Evolutionary conservation across 1,140 invertebrate genomes (phyloP).

Genomic region (Bombus vancouverensis): DNA sequence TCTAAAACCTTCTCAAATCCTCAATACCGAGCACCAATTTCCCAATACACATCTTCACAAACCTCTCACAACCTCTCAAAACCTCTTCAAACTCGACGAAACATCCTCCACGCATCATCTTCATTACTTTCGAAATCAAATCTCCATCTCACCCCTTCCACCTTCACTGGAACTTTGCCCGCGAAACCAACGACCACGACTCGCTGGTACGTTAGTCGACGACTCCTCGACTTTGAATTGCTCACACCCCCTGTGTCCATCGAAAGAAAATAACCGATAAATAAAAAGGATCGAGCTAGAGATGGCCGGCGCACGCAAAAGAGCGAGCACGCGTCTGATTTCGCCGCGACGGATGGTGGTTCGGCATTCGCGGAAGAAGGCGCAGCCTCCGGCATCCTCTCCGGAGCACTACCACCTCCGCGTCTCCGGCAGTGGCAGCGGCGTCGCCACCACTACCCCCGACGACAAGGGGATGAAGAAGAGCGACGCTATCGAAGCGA

Average conservation of each 20-base stretch:
- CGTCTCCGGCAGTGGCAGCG: constrained; percentile 31
- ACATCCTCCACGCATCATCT: background rate
- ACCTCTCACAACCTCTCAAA: background rate
- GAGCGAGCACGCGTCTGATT: constrained; percentile 16
- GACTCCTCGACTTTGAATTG: background rate
- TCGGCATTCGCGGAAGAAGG: constrained; percentile 64
- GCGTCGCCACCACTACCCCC: constrained; percentile 55
- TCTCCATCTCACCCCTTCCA: background rate
- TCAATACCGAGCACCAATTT: background rate
- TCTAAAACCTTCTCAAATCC: background rate
- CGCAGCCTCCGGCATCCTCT: constrained; percentile 60
- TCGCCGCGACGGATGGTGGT: constrained; percentile 47
- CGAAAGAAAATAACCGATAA: background rate
- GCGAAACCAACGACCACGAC: background rate
- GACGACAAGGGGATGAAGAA: constrained; percentile 74
- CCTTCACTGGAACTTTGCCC: background rate
- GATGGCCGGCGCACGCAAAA: background rate
- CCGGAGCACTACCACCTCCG: constrained; percentile 15
- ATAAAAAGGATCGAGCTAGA: background rate
- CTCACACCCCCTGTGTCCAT: background rate
- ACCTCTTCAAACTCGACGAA: background rate
- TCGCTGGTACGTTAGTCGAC: too few relatives aligned
- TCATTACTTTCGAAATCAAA: background rate
- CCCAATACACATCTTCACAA: background rate
- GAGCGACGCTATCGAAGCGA: constrained; percentile 71